A percentile compares a stretch with the other conserved stretches of the same genome.
These are phyloP conservation scores for Calcarius lapponicus DNA, from an alignment of 2,797 vertebrate genomes.

Conservation along the genomic window DNA sequence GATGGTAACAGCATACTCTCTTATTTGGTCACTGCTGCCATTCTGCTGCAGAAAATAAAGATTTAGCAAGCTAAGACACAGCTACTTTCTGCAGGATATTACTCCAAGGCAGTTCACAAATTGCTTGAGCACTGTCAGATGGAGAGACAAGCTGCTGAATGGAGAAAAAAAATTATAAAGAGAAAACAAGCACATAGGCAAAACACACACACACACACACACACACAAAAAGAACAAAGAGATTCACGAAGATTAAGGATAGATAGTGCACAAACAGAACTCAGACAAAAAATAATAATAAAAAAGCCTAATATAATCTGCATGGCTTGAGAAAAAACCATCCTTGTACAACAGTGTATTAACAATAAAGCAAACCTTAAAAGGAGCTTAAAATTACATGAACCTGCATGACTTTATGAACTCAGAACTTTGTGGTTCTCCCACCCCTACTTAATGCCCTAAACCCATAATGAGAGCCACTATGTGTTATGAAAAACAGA, in stretches of 20 bases:
- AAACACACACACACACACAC: background rate
- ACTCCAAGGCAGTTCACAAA: constrained; percentile 41
- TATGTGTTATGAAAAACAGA: background rate
- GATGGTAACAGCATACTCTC: constrained; percentile 10
- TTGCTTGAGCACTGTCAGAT: background rate
- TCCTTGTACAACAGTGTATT: background rate
- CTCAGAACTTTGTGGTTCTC: background rate
- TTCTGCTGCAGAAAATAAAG: constrained; percentile 36
- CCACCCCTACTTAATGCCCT: background rate
- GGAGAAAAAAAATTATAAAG: constrained; percentile 4
- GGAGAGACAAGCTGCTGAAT: background rate
- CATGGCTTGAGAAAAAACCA: background rate
- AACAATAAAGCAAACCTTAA: constrained; percentile 2
- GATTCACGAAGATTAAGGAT: background rate
- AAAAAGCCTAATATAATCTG: background rate
- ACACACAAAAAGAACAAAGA: background rate
- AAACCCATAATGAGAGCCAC: background rate
- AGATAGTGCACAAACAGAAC: background rate
- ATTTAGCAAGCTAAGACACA: background rate
- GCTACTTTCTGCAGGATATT: constrained; percentile 20
- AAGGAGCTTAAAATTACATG: background rate
- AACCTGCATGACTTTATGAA: background rate
- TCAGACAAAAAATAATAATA: background rate
- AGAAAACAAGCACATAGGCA: background rate
- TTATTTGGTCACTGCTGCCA: background rate